These are phyloP conservation scores for Calephelis virginiensis DNA, from an alignment of 1,140 invertebrate genomes.

Conservation along the genomic window DNA sequence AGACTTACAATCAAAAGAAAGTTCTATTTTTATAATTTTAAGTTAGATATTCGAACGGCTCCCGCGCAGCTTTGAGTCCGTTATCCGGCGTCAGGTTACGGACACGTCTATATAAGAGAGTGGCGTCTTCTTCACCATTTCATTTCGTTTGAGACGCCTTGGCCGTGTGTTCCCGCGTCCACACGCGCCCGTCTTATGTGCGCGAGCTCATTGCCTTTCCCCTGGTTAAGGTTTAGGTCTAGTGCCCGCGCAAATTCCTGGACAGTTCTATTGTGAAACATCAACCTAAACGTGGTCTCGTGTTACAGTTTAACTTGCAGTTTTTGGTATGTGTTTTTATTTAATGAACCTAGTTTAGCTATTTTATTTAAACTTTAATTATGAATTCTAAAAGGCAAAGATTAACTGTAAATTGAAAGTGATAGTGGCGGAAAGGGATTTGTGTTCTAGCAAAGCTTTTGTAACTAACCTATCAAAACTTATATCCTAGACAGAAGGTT, in stretches of 20 bases:
- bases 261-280: slow-evolving; percentile 54
- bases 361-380: no score
- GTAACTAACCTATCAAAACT: no score
- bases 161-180: slow-evolving; percentile 51
- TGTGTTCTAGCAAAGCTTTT: no score
- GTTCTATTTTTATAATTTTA: slow-evolving; percentile 25
- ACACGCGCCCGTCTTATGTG: slow-evolving; percentile 46
- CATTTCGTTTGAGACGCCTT: slow-evolving; percentile 71
- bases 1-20: slow-evolving; percentile 29
- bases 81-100: slow-evolving; percentile 78
- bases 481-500: no score
- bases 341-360: slow-evolving; percentile 6
- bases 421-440: no score
- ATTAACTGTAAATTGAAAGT: no score
- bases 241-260: slow-evolving; percentile 58
- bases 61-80: slow-evolving; percentile 52
- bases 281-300: slow-evolving; percentile 51
- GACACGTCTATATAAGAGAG: slow-evolving; percentile 75
- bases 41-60: slow-evolving; percentile 44
- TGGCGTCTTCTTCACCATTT: slow-evolving; percentile 75
- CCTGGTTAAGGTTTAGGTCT: slow-evolving; percentile 44
- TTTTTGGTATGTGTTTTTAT: slow-evolving; percentile 43
- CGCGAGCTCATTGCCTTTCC: slow-evolving; percentile 35
- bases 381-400: no score
- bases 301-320: slow-evolving; percentile 39